These are phyloP conservation scores for Monochamus alternatus DNA, from an alignment of 2,888 invertebrate genomes.

Conservation along the genomic window DNA sequence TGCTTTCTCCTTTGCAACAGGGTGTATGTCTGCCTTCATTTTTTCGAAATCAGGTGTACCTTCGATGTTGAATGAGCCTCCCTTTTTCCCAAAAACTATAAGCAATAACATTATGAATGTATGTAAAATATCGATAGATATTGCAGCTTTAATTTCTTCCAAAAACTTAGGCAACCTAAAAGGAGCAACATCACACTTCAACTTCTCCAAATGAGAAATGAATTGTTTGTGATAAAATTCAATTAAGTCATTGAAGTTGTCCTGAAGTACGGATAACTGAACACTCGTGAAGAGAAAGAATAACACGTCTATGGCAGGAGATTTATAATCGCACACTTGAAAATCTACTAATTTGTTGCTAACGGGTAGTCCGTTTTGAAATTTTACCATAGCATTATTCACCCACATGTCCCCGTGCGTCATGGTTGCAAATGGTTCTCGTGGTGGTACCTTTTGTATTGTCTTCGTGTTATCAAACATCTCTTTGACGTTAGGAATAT, in stretches of 20 bases:
- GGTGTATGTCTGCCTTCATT: background rate
- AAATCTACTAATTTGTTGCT: conserved; percentile 58
- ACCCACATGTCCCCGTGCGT: conserved; percentile 68
- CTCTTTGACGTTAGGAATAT: conserved; percentile 31
- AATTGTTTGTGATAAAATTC: conserved; percentile 28
- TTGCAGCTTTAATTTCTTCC: conserved; percentile 27
- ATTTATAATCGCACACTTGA: conserved; percentile 56
- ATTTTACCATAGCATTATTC: conserved; percentile 74
- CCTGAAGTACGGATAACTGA: conserved; percentile 23
- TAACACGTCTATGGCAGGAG: conserved; percentile 57
- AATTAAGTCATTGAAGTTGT: conserved; percentile 30
- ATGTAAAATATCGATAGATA: background rate
- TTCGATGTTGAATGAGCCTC: too few species aligned
- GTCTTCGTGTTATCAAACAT: conserved; percentile 38
- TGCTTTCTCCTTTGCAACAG: conserved; percentile 22
- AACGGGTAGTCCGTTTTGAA: conserved; percentile 51
- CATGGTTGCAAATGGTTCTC: conserved; percentile 72
- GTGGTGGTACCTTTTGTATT: background rate
- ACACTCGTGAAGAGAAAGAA: conserved; percentile 57
- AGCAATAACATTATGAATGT: conserved; percentile 2
- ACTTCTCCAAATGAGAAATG: conserved; percentile 19
- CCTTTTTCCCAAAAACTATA: conserved; percentile 18
- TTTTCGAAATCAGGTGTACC: conserved; percentile 7
- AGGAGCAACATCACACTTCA: conserved; percentile 15
- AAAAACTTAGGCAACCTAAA: conserved; percentile 29